Evolutionary conservation across 2,888 invertebrate genomes (phyloP), one percentile per base, ranked within the genome.

Genomic region (Patella caerulea): DNA sequence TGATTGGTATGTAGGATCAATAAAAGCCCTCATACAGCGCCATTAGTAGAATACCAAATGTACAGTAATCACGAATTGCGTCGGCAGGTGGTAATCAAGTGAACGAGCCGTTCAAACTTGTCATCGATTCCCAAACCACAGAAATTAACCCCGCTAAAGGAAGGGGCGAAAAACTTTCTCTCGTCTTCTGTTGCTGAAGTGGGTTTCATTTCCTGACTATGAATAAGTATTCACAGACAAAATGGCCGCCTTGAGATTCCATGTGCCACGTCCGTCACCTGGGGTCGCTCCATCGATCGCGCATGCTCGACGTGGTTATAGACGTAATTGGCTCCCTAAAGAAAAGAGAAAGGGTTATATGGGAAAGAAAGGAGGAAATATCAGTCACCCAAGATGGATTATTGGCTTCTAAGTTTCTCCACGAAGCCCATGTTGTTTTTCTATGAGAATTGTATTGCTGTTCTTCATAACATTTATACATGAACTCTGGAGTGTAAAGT

Each of bases 171-270:
- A 65, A 65, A 24, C 24, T 65, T 24, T 65, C 65, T 65, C 65
- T 24, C 65, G 24, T 65, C 65, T 24, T 65, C 65, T 65, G 19
- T 24, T 24, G 11, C 24, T 65, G 24, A 65, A 65, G 65, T 65
- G 24, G 19, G 19, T 24, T 65, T 65, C 11, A 65, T 65, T 65
- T 65, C 65, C 65, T 65, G 65, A 65, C 65, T 65, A 65, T 65
- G 65, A 65, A 65, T 65, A 65, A 65, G 65, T 24, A 65, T 65
- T 65, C 65, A 65, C 65, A 65, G 65, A 65, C 65, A 65, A 65
- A 65, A 65, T 65, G 65, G 65, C 65, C 65, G 65, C 14, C 65
- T 65, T 24, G 65, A 65, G 65, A 65, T 65, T 65, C 65, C 65
- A 65, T 24, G 65, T 65, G 65, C 65, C 65, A 65, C 65, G 24